A percentile compares a stretch with the other conserved stretches of the same genome.
These are phyloP conservation scores for Neomonachus schauinslandi DNA, from an alignment of 2,113 vertebrate genomes.

Conservation along the genomic window DNA sequence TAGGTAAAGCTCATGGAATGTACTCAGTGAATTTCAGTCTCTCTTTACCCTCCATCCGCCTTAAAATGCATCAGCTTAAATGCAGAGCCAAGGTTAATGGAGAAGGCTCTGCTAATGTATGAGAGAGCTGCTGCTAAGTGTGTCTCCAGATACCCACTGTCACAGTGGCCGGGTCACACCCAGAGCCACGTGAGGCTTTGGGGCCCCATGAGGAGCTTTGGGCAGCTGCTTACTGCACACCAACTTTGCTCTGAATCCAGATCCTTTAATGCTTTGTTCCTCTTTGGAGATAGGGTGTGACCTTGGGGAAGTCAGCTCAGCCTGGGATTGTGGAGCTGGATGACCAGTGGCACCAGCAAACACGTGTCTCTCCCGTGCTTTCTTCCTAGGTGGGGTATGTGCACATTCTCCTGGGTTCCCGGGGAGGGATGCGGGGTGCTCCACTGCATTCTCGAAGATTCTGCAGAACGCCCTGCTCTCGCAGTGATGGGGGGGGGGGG, in stretches of 20 bases:
- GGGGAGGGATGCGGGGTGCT: not conserved
- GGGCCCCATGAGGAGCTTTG: accelerated
- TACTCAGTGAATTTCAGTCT: not conserved
- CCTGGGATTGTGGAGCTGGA: not conserved
- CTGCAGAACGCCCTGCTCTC: not conserved
- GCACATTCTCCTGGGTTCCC: not conserved
- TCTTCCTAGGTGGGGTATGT: not conserved
- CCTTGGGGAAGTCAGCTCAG: not conserved
- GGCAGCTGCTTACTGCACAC: not conserved
- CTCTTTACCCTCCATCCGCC: not conserved
- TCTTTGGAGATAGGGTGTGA: not conserved
- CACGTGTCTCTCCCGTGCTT: not conserved
- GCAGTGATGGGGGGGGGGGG: not conserved
- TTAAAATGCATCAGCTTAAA: not conserved
- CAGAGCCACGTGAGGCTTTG: not conserved
- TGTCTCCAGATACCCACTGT: accelerated
- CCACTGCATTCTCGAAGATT: too few species aligned
- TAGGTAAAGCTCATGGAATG: not conserved
- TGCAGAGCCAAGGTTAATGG: not conserved
- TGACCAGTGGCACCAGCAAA: too few species aligned
- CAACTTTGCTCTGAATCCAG: not conserved
- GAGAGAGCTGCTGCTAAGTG: not conserved
- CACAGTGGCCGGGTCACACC: not conserved
- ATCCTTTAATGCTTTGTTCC: not conserved
- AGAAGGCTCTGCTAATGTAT: not conserved